Percentiles rank a stretch among this genome's conserved stretches.
These are phyloP conservation scores for Scolopax bukidnonensis DNA, from an alignment of 2,797 vertebrate genomes.

Conservation along the genomic window DNA sequence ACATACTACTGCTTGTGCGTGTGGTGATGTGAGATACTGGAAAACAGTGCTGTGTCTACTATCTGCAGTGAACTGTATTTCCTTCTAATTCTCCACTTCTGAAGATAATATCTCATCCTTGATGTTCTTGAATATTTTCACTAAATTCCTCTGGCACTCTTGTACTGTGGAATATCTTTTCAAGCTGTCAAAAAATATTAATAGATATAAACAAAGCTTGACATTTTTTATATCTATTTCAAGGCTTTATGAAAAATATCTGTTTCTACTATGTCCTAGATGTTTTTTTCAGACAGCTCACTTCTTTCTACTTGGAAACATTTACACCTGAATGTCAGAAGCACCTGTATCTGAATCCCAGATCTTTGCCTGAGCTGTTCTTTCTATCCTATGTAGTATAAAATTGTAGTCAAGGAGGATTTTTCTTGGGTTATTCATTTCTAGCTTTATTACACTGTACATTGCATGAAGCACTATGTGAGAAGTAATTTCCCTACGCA, in stretches of 20 bases:
- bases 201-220: neutral
- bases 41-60: neutral
- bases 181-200: neutral
- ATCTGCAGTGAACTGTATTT: neutral
- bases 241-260: neutral
- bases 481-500: neutral
- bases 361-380: neutral
- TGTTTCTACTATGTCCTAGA: neutral
- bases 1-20: neutral
- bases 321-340: neutral
- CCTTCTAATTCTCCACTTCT: neutral
- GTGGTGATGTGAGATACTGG: neutral
- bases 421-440: neutral
- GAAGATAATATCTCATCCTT: neutral
- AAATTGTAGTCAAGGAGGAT: neutral
- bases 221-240: neutral
- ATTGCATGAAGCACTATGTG: neutral
- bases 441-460: neutral
- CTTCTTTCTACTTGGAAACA: neutral
- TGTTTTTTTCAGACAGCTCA: neutral
- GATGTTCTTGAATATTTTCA: neutral
- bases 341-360: neutral
- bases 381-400: neutral
- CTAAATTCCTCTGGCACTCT: neutral
- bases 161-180: neutral